These are phyloP conservation scores for Crotalus adamanteus DNA, from an alignment of 2,797 vertebrate genomes.

Conservation along the genomic window DNA sequence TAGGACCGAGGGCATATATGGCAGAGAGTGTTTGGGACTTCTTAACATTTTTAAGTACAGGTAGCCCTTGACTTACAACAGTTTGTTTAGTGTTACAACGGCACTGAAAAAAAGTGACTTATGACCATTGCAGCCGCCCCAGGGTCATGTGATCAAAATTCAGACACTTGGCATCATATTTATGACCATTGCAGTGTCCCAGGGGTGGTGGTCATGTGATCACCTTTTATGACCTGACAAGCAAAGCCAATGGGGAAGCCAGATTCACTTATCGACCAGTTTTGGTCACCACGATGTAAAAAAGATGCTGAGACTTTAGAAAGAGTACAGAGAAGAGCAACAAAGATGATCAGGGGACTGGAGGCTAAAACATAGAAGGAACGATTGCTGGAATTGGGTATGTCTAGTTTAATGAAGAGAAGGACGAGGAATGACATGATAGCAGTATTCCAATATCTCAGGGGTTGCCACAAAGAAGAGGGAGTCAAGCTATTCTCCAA, in stretches of 20 bases:
- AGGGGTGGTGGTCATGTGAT: neutral
- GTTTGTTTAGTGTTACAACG: neutral
- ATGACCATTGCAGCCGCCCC: too few species aligned
- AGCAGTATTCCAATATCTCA: too few species aligned
- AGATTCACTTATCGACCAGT: neutral
- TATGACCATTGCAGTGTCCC: neutral
- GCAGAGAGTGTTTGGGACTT: neutral
- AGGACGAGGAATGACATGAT: too few species aligned
- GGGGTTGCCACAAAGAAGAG: too few species aligned
- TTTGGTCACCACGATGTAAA: too few species aligned
- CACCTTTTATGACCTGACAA: neutral
- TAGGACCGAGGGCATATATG: neutral
- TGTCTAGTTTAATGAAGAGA: too few species aligned
- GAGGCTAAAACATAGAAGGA: too few species aligned
- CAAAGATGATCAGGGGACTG: too few species aligned
- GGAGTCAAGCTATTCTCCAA: too few species aligned
- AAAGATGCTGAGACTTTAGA: too few species aligned
- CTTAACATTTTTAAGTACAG: conserved; percentile 21
- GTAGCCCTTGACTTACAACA: neutral
- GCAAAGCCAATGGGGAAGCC: neutral
- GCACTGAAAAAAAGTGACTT: neutral
- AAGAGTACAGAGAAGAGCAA: too few species aligned
- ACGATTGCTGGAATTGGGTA: too few species aligned
- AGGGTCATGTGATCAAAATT: neutral
- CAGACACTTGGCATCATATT: neutral